These are phyloP conservation scores for Brachirus orientalis DNA, from an alignment of 2,113 vertebrate species.

Conservation along the genomic window DNA sequence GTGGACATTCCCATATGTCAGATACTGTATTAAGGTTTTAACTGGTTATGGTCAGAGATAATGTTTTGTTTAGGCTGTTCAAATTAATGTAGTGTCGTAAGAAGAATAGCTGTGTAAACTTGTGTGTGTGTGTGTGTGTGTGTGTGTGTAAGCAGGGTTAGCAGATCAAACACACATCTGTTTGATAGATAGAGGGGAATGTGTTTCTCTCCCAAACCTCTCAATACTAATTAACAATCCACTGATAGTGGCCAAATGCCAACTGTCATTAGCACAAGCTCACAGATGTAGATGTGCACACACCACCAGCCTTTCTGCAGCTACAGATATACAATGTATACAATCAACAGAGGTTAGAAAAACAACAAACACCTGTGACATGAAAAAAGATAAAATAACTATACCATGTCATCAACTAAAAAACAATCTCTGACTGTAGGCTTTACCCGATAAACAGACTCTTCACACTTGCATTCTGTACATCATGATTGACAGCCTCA, in stretches of 20 bases:
- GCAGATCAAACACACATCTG: conserved; percentile 83
- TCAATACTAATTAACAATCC: conserved; percentile 85
- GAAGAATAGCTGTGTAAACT: too few relatives aligned
- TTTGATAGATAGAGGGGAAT: conserved; percentile 71
- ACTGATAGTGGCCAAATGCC: conserved; percentile 76
- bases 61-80: too few relatives aligned
- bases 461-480: conserved; percentile 42
- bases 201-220: conserved; percentile 79
- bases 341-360: too few relatives aligned
- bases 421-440: conserved; percentile 19
- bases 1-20: conserved; percentile 64
- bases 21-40: not conserved
- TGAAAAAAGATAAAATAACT: not conserved
- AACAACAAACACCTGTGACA: not conserved
- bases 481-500: conserved; percentile 64
- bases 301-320: conserved; percentile 47
- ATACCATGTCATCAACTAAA: conserved; percentile 13
- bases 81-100: too few relatives aligned
- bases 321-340: conserved; percentile 31
- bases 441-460: conserved; percentile 46
- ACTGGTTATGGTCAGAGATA: too few relatives aligned
- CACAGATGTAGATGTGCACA: conserved; percentile 59
- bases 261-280: conserved; percentile 73
- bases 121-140: conserved; percentile 13
- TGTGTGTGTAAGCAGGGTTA: conserved; percentile 44